Evolutionary conservation across 2,888 invertebrate species (phyloP).

Genomic region (Sycophila texana): DNA sequence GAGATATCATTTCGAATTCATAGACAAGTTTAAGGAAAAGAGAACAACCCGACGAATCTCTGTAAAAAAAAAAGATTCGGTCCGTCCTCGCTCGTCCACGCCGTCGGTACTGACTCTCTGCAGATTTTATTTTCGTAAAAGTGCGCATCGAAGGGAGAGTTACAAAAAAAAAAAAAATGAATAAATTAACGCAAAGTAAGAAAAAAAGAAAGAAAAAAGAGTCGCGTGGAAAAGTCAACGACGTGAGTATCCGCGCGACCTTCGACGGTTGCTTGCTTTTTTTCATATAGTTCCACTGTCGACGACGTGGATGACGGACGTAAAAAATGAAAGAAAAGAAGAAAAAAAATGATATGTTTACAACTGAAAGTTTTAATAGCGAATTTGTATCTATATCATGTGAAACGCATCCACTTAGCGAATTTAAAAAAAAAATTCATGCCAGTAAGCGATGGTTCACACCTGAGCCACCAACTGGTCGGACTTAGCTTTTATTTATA

Average conservation of each 20-base stretch:
- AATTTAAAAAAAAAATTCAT: conserved; percentile 39
- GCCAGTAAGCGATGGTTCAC: conserved; percentile 28
- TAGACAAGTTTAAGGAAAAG: background rate
- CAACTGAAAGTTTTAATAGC: conserved; percentile 54
- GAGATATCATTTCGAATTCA: background rate
- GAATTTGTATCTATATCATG: conserved; percentile 50
- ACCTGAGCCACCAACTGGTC: conserved; percentile 33
- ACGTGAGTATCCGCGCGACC: conserved; percentile 6
- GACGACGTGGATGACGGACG: conserved; percentile 6
- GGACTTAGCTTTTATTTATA: conserved; percentile 47
- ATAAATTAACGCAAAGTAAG: background rate
- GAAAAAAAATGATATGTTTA: conserved; percentile 53
- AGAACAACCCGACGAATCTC: conserved; percentile 36
- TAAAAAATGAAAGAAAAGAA: conserved; percentile 29
- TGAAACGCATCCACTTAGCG: conserved; percentile 40
- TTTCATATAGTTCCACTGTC: conserved; percentile 33
- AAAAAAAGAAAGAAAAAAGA: background rate
- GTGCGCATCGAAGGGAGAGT: conserved; percentile 5
- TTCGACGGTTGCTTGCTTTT: conserved; percentile 35
- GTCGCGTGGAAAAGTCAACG: conserved; percentile 29
- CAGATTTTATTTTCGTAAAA: conserved; percentile 51
- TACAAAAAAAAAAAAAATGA: background rate
- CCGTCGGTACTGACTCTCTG: conserved; percentile 13
- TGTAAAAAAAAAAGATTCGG: background rate
- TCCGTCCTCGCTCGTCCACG: conserved; percentile 28